phyloP scores from a whole-genome alignment of 2,113 vertebrate genomes.

The Ophthalmolycus amberensis region DNA sequence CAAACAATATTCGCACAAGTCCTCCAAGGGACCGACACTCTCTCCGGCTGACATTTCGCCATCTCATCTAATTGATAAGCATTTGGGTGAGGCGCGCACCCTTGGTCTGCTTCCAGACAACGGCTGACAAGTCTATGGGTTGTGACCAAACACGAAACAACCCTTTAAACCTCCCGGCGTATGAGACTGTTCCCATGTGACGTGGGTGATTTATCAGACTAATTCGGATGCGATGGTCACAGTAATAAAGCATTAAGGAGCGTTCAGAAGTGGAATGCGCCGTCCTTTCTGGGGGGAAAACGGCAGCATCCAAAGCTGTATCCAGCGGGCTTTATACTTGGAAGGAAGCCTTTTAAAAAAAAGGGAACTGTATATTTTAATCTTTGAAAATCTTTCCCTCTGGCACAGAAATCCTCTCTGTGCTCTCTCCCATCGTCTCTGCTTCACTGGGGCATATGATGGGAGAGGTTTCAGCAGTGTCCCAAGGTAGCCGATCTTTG shows the following conservation, averaged over 20 bases:
- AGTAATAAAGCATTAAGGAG: slow-evolving; percentile 38
- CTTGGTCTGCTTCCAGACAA: slow-evolving; percentile 38
- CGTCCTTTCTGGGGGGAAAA: slow-evolving; percentile 9
- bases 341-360: slow-evolving; percentile 62
- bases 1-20: slow-evolving; percentile 54
- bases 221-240: slow-evolving; percentile 50
- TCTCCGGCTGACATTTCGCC: slow-evolving; percentile 55
- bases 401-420: slow-evolving; percentile 72
- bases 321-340: slow-evolving; percentile 19
- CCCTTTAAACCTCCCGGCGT: slow-evolving; percentile 33
- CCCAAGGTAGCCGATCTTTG: slow-evolving; percentile 83
- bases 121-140: slow-evolving; percentile 42
- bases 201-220: slow-evolving; percentile 63
- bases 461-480: slow-evolving; percentile 80
- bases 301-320: slow-evolving; percentile 18
- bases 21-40: slow-evolving; percentile 32
- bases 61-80: slow-evolving; percentile 62
- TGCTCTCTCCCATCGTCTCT: slow-evolving; percentile 77
- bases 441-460: slow-evolving; percentile 86
- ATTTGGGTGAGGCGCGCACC: slow-evolving; percentile 40
- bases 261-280: slow-evolving; percentile 9
- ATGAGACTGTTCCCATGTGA: slow-evolving; percentile 25
- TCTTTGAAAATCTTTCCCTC: slow-evolving; percentile 78
- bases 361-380: slow-evolving; percentile 78
- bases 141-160: slow-evolving; percentile 49